phyloP scores from a whole-genome alignment of 2,113 vertebrate species.

The Leucopsar rothschildi region DNA sequence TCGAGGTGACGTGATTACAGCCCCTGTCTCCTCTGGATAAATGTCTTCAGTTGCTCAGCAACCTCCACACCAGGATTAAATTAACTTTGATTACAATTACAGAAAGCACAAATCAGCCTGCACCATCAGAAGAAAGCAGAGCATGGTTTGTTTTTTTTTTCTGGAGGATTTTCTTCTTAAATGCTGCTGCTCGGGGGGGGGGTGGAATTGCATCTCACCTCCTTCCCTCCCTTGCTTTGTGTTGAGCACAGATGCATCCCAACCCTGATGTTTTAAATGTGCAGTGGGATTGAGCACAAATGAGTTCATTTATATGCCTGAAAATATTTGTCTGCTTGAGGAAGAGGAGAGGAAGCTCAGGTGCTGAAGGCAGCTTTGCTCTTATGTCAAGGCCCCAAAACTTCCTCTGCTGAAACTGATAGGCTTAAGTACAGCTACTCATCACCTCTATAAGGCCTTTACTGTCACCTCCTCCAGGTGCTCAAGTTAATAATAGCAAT shows the following conservation, averaged over 20 bases:
- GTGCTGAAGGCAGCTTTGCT: neutral
- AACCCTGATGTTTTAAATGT: neutral
- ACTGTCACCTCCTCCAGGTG: neutral
- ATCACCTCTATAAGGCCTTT: neutral
- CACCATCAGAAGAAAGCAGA: constrained; percentile 2
- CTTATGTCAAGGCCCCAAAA: neutral
- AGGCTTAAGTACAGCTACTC: neutral
- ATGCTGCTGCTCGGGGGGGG: neutral
- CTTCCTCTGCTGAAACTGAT: neutral
- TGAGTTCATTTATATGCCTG: neutral
- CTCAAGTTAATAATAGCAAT: neutral
- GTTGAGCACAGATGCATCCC: neutral
- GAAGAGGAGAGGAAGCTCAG: neutral
- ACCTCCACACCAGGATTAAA: constrained; percentile 57
- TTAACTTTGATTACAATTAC: constrained; percentile 69
- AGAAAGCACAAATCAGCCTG: constrained; percentile 22
- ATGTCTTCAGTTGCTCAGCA: constrained; percentile 63
- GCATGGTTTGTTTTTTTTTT: neutral
- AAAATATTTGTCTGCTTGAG: neutral
- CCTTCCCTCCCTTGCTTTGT: neutral
- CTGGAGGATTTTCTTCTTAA: constrained; percentile 9
- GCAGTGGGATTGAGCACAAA: neutral
- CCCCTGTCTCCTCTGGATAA: constrained; percentile 29
- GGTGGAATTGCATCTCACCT: neutral
- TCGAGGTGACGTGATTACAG: neutral